These are phyloP conservation scores for Panthera leo DNA, from an alignment of 2,113 vertebrate species.

Conservation along the genomic window DNA sequence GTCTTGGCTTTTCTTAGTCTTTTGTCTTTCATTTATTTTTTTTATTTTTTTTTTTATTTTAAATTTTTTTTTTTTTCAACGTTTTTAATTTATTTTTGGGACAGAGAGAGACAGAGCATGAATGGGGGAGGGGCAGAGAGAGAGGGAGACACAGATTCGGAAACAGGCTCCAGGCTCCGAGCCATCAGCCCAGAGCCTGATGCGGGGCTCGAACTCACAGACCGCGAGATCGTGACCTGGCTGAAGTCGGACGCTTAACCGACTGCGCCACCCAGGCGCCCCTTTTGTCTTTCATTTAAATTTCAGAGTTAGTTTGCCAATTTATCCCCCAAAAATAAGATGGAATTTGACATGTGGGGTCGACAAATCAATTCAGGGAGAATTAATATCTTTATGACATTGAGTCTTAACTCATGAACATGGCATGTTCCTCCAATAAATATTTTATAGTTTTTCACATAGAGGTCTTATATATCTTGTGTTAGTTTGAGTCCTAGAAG, in stretches of 20 bases:
- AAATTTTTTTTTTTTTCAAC: too few species aligned
- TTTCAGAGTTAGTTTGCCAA: slow-evolving; percentile 37
- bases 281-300: slow-evolving; percentile 29
- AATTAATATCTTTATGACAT: background rate
- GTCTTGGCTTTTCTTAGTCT: slow-evolving; percentile 3
- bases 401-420: background rate
- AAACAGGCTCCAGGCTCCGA: too few species aligned
- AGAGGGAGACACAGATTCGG: too few species aligned
- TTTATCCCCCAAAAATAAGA: background rate
- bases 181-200: too few species aligned
- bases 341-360: background rate
- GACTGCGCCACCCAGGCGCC: too few species aligned
- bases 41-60: too few species aligned
- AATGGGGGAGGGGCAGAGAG: too few species aligned
- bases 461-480: background rate
- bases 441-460: slow-evolving; percentile 18
- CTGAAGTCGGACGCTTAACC: too few species aligned
- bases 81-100: too few species aligned
- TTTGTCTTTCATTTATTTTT: slow-evolving; percentile 35
- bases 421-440: background rate
- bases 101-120: too few species aligned
- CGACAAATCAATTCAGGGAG: background rate
- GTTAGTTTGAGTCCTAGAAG: background rate
- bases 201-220: too few species aligned
- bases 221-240: too few species aligned